Evolutionary conservation across 2,888 invertebrate genomes (phyloP), one percentile per base, ranked within the genome.

Genomic region (Nymphalis urticae): DNA sequence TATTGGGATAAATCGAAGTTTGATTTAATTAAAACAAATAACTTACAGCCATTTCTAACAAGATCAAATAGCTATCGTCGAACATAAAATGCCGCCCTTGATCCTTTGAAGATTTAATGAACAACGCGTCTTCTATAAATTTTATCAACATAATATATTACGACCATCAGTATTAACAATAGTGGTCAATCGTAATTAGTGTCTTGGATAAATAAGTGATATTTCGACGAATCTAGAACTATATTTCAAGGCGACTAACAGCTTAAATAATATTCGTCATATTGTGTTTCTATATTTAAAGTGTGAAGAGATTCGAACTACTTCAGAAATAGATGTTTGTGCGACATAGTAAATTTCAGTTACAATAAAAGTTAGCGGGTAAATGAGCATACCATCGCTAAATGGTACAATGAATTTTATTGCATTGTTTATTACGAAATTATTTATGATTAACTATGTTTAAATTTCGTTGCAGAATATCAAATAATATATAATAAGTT

Each of bases 271-370:
- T 83, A 86, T 86, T 85, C 83, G 85, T 87, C 85, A 85, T 87
- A 87, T 88, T 90, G 86, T 85, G 80, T 80, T 80, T 85, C 89
- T 91, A 91, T 89, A 89, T 86, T 89, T 90, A 90, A 87, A 87
- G 83, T 84, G 89, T 82, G 87, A 86, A 87, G 87, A 86, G 88
- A 89, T 85, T 83, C 83, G 85, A 85, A 86, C 85, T 74, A 82
- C 77, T 86, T 86, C 85, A 85, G 89, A 90, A 90, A 90, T 91
- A 91, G 82, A 77, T 60, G 64, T 70, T 47, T 59, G 56, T 83
- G 85, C 85, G 89, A 87, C 90, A 87, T 85, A 83, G 88, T 90
- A 90, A 90, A 90, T 90, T 88, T 88, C 77, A 71, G 81, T 85
- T 86, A 89, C 86, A 86, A 85, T 85, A 82, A 87, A 89, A 88